Evolutionary conservation across 1,140 invertebrate genomes (phyloP).

Genomic region (Bombyx mori): ASM3026992v2 NC_085127.1:4631001-4631500

Average conservation of each 20-base stretch:
- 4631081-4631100: not conserved
- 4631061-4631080: not conserved
- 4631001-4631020: too few relatives aligned
- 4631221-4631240: constrained; percentile 65
- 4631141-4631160: not conserved
- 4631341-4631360: constrained; percentile 8
- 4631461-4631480: constrained; percentile 2
- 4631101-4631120: not conserved
- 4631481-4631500: not conserved
- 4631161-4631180: not conserved
- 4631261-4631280: constrained; percentile 31
- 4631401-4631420: constrained; percentile 39
- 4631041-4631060: not conserved
- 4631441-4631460: constrained; percentile 45
- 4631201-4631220: constrained; percentile 60
- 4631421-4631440: constrained; percentile 32
- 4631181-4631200: constrained; percentile 59
- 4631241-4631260: constrained; percentile 46
- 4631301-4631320: constrained; percentile 1
- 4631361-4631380: constrained; percentile 32
- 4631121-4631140: not conserved
- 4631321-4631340: constrained; percentile 1
- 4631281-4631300: constrained; percentile 36
- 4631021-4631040: too few relatives aligned
- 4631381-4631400: constrained; percentile 40